Evolutionary conservation across 2,888 invertebrate genomes (phyloP).

Genomic region (Polylopha cassiicola): DNA sequence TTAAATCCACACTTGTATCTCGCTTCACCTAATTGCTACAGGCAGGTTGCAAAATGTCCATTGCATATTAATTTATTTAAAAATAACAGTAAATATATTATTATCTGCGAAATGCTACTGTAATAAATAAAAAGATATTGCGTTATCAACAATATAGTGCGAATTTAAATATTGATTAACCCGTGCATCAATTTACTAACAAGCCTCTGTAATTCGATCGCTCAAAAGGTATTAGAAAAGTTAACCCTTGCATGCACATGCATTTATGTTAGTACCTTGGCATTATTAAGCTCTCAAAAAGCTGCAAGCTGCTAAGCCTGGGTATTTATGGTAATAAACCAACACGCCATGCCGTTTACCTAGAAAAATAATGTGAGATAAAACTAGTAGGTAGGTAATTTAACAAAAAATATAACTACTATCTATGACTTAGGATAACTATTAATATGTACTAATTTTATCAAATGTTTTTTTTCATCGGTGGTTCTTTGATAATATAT

Average conservation of each 20-base stretch:
- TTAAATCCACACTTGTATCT: no score
- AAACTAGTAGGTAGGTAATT: not conserved
- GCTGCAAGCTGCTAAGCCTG: constrained; percentile 65
- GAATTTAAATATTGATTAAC: no score
- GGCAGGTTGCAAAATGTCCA: no score
- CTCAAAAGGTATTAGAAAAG: constrained; percentile 1
- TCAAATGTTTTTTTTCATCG: not conserved
- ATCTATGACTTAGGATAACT: not conserved
- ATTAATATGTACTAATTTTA: no score
- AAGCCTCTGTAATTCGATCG: no score
- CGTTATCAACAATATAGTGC: no score
- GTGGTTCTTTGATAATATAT: not conserved
- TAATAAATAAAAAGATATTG: no score
- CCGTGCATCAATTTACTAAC: no score
- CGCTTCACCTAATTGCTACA: no score
- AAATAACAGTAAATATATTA: no score
- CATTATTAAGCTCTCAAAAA: constrained; percentile 71
- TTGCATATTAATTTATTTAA: no score
- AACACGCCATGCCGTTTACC: constrained; percentile 66
- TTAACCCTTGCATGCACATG: constrained; percentile 37
- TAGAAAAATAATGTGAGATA: constrained; percentile 46
- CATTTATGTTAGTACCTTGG: constrained; percentile 59
- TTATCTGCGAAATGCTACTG: no score
- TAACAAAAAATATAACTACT: not conserved
- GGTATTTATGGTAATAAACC: constrained; percentile 44